phyloP scores from a whole-genome alignment of 2,888 invertebrate species.

The Noctua fimbriata region DNA sequence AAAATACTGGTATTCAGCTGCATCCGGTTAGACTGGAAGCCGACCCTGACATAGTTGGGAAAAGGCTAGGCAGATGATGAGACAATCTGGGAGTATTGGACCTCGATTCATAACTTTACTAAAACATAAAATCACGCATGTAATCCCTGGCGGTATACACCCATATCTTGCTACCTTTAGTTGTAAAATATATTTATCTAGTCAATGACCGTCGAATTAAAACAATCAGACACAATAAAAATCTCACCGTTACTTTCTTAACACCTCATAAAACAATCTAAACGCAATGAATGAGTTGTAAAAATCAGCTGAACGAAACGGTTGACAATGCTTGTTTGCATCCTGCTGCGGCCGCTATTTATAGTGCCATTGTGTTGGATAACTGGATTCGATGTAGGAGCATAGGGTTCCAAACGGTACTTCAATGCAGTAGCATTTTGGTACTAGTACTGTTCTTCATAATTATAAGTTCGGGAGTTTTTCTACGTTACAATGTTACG shows the following conservation, averaged over 20 bases:
- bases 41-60: too few relatives aligned
- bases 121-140: not conserved
- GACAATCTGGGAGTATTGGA: not conserved
- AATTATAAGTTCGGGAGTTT: not conserved
- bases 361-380: conserved; percentile 45
- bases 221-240: conserved; percentile 30
- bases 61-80: too few relatives aligned
- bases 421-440: conserved; percentile 1
- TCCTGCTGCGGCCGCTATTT: conserved; percentile 45
- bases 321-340: conserved; percentile 40
- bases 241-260: conserved; percentile 21
- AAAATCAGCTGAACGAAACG: conserved; percentile 53
- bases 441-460: not conserved
- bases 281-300: conserved; percentile 42
- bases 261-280: conserved; percentile 28
- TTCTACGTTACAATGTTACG: not conserved
- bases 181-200: not conserved
- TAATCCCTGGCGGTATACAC: not conserved
- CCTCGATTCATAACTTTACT: not conserved
- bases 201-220: conserved; percentile 3
- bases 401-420: conserved; percentile 8
- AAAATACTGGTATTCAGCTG: too few relatives aligned
- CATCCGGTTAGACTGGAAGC: too few relatives aligned
- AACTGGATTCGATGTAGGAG: conserved; percentile 32
- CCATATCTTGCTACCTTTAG: not conserved